Evolutionary conservation across 2,888 invertebrate species (phyloP), one percentile per base, ranked within the genome.

Genomic region (Pterostichus niger): DNA sequence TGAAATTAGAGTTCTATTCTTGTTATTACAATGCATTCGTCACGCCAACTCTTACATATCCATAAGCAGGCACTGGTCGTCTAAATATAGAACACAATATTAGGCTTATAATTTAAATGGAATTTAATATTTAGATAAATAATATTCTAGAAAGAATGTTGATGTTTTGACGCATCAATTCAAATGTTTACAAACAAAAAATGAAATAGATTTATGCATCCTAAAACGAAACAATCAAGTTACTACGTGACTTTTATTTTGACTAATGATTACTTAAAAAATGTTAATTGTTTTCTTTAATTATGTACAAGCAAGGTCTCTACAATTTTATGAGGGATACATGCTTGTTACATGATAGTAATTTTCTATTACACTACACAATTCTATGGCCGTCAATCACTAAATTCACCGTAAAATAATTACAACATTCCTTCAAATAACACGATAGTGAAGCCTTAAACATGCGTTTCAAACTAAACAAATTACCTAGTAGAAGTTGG

Each of bases 401-500:
- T 64, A 40, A 31, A 64, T 64, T 33, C 33, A 64, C 64, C 35
- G 64, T 64, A 64, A n/a, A 40, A 33, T 64, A 40, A 64, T 64
- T 33, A 64, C 11, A 6, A 15, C 33, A 64, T 64, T 64, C 64
- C 24, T 24, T 24, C 24, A 24, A 24, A 24, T 24, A 24, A 24
- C 3, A 24, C 52, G n/a, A 52, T 13, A 52, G 13, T 6, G 10
- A 13, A 24, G 24, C 24, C 1, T 24, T 24, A 24, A 13, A 52
- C 52, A n/a, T 52, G 6, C 52, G n/a, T 13, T 52, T 10, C n/a
- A 6, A 52, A 5, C 6, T n/a, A n/a, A n/a, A 52, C n/a, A 13
- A 52, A 9, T n/a, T 13, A 52, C 10, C 52, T 13, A 6, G 52
- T 13, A 52, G 52, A 52, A 17, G 59, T 13, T 59, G 4, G 10